Evolutionary conservation across 2,113 vertebrate species (phyloP).

Genomic region (Piprites chloris): DNA sequence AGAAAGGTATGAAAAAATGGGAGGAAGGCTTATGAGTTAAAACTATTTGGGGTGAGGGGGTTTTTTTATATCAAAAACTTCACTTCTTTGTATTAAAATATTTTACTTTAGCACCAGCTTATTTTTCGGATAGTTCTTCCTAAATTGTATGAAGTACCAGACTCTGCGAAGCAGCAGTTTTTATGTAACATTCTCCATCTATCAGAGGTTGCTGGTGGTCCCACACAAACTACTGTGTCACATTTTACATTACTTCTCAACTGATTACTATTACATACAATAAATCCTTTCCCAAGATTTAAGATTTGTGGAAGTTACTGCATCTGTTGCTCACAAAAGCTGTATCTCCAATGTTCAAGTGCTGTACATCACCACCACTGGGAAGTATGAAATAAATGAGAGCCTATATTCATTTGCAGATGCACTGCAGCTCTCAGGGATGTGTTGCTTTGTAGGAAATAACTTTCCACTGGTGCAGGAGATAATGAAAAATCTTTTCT

Average conservation of each 20-base stretch:
- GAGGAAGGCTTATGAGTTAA: not conserved
- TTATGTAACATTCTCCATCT: rapidly evolving
- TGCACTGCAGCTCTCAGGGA: not conserved
- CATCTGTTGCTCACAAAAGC: not conserved
- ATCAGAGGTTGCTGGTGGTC: not conserved
- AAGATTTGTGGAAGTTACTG: not conserved
- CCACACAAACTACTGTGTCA: not conserved
- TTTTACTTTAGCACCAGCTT: not conserved
- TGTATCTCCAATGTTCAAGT: not conserved
- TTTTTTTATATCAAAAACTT: not conserved
- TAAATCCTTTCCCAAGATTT: not conserved
- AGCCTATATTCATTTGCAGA: not conserved
- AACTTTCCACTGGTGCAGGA: not conserved
- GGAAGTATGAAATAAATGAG: not conserved
- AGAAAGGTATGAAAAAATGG: not conserved
- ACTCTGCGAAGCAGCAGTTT: not conserved
- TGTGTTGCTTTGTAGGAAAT: not conserved
- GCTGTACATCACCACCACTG: not conserved
- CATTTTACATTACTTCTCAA: not conserved
- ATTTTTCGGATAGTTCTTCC: not conserved
- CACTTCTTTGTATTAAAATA: not conserved
- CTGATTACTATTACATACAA: not conserved
- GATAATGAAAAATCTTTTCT: not conserved
- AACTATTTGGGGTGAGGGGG: not conserved
- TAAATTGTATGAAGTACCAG: not conserved